Evolutionary conservation across 2,797 vertebrate species (phyloP).

Genomic region (Anguilla anguilla): DNA sequence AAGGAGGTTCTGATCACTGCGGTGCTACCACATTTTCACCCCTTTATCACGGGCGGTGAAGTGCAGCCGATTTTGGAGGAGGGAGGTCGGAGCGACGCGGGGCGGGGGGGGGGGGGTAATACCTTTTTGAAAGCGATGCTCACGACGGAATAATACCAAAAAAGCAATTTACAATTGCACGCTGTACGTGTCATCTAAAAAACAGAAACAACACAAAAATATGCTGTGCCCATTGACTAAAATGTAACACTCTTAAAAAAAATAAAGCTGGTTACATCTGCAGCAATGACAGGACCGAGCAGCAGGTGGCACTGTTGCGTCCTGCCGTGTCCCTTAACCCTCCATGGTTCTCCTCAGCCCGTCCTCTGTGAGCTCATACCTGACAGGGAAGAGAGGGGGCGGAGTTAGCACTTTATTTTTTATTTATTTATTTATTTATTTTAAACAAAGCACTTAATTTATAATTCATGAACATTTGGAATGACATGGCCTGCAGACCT

Average conservation of each 20-base stretch:
- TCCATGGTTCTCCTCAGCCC: constrained; percentile 69
- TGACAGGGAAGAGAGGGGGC: constrained; percentile 53
- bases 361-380: constrained; percentile 92
- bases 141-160: constrained; percentile 57
- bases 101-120: constrained; percentile 4
- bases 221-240: constrained; percentile 62
- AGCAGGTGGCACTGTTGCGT: constrained; percentile 39
- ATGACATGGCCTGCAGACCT: too few species aligned
- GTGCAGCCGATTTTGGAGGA: constrained; percentile 29
- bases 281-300: constrained; percentile 24
- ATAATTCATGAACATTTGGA: too few species aligned
- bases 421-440: too few species aligned
- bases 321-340: constrained; percentile 59
- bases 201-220: constrained; percentile 42
- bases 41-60: neutral
- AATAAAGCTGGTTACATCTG: constrained; percentile 64
- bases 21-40: neutral
- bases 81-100: neutral
- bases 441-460: neutral
- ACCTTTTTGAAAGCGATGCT: constrained; percentile 57
- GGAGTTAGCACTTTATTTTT: neutral
- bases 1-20: neutral
- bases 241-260: constrained; percentile 63
- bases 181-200: constrained; percentile 55
- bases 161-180: constrained; percentile 61